These are phyloP conservation scores for Chrysolina americana DNA, from an alignment of 2,888 invertebrate genomes.

Conservation along the genomic window DNA sequence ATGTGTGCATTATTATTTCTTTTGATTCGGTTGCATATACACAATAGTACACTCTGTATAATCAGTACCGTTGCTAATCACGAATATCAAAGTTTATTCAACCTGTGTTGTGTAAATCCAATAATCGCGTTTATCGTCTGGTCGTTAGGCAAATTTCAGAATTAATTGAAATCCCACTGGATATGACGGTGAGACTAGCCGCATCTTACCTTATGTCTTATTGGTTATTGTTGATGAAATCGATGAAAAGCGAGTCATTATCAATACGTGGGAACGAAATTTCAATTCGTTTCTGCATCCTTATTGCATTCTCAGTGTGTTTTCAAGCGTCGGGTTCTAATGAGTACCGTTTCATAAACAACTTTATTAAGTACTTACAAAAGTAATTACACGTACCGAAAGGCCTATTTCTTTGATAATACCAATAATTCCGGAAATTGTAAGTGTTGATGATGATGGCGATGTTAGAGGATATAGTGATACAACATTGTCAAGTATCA, in stretches of 20 bases:
- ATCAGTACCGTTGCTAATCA: background rate
- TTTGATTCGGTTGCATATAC: no score
- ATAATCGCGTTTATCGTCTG: background rate
- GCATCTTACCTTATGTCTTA: background rate
- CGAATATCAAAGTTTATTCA: background rate
- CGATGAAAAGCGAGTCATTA: background rate
- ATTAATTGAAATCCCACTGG: background rate
- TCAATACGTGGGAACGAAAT: slow-evolving; percentile 26
- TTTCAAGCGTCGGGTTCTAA: background rate
- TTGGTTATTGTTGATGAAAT: slow-evolving; percentile 10
- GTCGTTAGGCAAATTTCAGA: background rate
- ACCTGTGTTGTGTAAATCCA: background rate
- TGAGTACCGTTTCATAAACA: slow-evolving; percentile 6
- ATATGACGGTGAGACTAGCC: background rate
- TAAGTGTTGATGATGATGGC: no score
- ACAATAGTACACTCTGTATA: no score
- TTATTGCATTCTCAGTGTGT: background rate
- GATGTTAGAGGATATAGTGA: no score
- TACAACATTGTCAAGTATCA: no score
- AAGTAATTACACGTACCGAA: slow-evolving; percentile 10
- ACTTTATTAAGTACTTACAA: slow-evolving; percentile 1
- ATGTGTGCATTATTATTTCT: no score
- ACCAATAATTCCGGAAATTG: background rate
- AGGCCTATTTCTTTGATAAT: background rate
- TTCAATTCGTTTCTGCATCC: slow-evolving; percentile 6